Percentiles rank a stretch among this genome's conserved stretches.
These are phyloP conservation scores for Melanerpes formicivorus DNA, from an alignment of 2,113 vertebrate species.

Conservation along the genomic window DNA sequence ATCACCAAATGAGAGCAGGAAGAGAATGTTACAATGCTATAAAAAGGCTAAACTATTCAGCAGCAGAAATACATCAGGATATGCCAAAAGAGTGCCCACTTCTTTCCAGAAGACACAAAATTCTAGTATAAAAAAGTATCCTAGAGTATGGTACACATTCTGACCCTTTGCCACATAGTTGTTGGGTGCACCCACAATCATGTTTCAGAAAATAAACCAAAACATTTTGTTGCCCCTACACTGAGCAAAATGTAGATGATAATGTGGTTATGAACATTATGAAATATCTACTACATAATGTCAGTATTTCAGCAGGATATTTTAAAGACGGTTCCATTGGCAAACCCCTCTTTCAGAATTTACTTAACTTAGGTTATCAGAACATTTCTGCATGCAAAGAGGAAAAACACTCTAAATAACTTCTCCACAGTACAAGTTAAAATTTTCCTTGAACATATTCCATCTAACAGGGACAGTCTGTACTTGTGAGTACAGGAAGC, in stretches of 20 bases:
- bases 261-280: background rate
- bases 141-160: background rate
- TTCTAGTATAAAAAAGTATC: background rate
- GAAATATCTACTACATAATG: background rate
- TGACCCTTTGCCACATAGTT: background rate
- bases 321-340: background rate
- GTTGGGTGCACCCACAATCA: background rate
- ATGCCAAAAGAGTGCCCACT: background rate
- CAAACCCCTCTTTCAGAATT: background rate
- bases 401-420: background rate
- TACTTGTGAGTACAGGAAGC: background rate
- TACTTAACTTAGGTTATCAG: background rate
- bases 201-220: background rate
- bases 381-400: background rate
- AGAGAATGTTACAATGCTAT: background rate
- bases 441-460: background rate
- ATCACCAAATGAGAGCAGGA: background rate
- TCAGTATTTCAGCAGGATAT: background rate
- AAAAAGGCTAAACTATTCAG: background rate
- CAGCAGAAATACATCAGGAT: background rate
- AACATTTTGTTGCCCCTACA: background rate
- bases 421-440: background rate
- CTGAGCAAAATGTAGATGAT: background rate
- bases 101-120: background rate
- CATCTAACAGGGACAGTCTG: background rate